Percentiles rank a stretch among this genome's conserved stretches.
phyloP scores from a whole-genome alignment of 2,113 vertebrate species.

The Pterocles burchelli region DNA sequence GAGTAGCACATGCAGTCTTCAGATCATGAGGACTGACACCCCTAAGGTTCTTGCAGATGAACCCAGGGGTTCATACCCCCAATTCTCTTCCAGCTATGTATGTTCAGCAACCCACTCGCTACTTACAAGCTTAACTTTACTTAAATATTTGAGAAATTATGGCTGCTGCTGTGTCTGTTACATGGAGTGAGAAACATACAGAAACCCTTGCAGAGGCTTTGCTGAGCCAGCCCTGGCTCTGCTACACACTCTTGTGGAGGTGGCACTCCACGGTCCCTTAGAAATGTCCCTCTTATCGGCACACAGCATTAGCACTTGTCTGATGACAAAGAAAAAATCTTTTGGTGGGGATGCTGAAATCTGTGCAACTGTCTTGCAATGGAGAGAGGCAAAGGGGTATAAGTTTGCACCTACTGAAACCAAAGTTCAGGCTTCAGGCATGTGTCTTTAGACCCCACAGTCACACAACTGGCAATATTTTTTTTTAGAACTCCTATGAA shows the following conservation, averaged over 20 bases:
- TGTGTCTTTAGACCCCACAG: background rate
- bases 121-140: background rate
- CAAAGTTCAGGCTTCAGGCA: background rate
- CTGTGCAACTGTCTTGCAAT: background rate
- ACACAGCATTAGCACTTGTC: fast-evolving
- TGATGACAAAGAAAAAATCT: background rate
- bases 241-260: fast-evolving
- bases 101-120: background rate
- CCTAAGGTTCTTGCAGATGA: background rate
- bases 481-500: background rate
- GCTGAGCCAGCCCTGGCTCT: background rate
- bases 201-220: background rate
- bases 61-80: fast-evolving
- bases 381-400: background rate
- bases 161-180: background rate
- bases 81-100: background rate
- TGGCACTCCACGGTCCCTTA: background rate
- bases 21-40: background rate
- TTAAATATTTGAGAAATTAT: background rate
- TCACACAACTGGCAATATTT: background rate
- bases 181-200: background rate
- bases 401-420: background rate
- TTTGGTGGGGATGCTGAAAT: fast-evolving
- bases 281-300: background rate
- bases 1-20: background rate